These are phyloP conservation scores for Lophochroa leadbeateri DNA, from an alignment of 2,113 vertebrate genomes.

Conservation along the genomic window DNA sequence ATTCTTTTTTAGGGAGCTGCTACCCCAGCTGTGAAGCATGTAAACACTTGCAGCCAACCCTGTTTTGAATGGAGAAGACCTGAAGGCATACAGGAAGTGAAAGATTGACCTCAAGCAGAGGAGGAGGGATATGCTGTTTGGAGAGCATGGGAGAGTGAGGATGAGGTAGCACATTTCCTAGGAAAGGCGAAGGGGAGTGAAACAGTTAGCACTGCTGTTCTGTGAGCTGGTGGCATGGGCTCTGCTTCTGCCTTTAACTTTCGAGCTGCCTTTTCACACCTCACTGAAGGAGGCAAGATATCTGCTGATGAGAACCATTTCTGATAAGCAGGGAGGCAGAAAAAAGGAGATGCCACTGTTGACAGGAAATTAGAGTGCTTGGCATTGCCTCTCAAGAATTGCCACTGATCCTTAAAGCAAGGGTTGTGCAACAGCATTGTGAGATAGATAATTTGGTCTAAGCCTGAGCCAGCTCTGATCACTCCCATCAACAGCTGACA, in stretches of 20 bases:
- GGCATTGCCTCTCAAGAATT: not conserved
- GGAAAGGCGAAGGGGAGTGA: not conserved
- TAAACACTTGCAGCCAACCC: not conserved
- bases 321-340: not conserved
- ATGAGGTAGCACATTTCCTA: not conserved
- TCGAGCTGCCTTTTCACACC: not conserved
- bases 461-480: not conserved
- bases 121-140: not conserved
- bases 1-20: not conserved
- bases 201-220: not conserved
- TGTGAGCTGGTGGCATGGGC: accelerated
- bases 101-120: not conserved
- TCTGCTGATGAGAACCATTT: accelerated
- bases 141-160: not conserved
- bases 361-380: not conserved
- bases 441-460: not conserved
- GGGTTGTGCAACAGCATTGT: not conserved
- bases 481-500: not conserved
- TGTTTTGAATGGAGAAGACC: not conserved
- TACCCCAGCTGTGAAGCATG: not conserved
- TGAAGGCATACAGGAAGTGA: not conserved
- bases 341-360: not conserved
- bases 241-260: not conserved
- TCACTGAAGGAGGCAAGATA: not conserved
- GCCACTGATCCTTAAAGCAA: not conserved